These are phyloP conservation scores for Athalia cordata DNA, from an alignment of 2,888 invertebrate genomes.

Conservation along the genomic window DNA sequence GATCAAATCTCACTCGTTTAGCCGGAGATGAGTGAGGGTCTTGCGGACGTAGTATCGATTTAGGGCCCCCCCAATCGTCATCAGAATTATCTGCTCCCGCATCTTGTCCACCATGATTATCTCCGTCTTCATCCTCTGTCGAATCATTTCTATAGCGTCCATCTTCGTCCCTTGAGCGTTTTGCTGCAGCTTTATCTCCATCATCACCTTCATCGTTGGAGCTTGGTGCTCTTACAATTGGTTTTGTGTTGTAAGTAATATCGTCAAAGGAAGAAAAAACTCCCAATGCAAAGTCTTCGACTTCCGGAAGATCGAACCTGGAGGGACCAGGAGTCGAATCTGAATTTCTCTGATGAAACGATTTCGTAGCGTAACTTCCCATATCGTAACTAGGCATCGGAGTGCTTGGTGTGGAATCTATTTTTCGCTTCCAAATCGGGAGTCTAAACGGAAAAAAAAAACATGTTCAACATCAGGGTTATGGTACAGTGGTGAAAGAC, in stretches of 20 bases:
- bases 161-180: slow-evolving; percentile 64
- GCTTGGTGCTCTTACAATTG: slow-evolving; percentile 76
- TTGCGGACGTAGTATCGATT: slow-evolving; percentile 67
- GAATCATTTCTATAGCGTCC: slow-evolving; percentile 65
- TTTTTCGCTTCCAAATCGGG: slow-evolving; percentile 77
- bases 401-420: slow-evolving; percentile 62
- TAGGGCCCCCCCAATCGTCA: slow-evolving; percentile 68
- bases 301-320: slow-evolving; percentile 84
- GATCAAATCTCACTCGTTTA: slow-evolving; percentile 76
- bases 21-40: slow-evolving; percentile 65
- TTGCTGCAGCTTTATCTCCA: slow-evolving; percentile 45
- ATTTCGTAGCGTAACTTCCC: slow-evolving; percentile 60
- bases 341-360: slow-evolving; percentile 57
- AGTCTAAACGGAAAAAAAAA: slow-evolving; percentile 62
- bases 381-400: slow-evolving; percentile 59
- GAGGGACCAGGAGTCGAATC: slow-evolving; percentile 77
- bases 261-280: slow-evolving; percentile 81
- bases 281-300: slow-evolving; percentile 79
- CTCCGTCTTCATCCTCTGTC: slow-evolving; percentile 70
- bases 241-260: slow-evolving; percentile 84
- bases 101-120: slow-evolving; percentile 60
- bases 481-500: not conserved
- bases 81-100: slow-evolving; percentile 66
- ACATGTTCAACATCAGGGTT: no score
- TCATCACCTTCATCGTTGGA: slow-evolving; percentile 69